Base-by-base conservation (phyloP, 2,888 invertebrate species). In the Coleophora deauratella region DNA sequence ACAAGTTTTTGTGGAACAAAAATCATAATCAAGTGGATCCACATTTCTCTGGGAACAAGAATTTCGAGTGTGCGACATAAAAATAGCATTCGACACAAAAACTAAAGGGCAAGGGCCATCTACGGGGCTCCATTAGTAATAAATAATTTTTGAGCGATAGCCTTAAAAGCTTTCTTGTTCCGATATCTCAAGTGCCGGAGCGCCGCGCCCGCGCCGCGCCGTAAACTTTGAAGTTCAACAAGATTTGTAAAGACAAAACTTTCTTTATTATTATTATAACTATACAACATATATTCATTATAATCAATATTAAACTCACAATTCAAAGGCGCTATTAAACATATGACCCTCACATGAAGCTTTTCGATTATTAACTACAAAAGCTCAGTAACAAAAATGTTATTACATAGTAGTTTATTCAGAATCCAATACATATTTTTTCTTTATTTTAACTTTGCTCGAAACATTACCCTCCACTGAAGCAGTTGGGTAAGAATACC, bases 101-200 rank as follows among this genome's bases (percentile, higher is more conserved):
- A 59, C 55, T 54, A 58, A 56, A 57, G 49, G 51, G 58, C 59
- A 57, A 52, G 54, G 53, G 51, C 49, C 52, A 51, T 55, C 62
- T 73, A 72, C 60, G 76, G 72, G 64, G 72, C 60, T 68, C 63
- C 71, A 73, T 73, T 70, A 70, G 71, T 70, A 74, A 76, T 77
- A 80, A 78, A 79, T 72, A 72, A 71, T 72, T 66, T 21, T 69
- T 60, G 59, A 70, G 59, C 59, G 78, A 82, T 79, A 80, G 75
- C 64, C 65, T 68, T 81, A 79, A 79, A 82, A 80, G 81, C 74
- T 69, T 76, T 69, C 65, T 58, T 63, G 60, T 67, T 54, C 55
- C 51, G 57, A 52, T 52, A 60, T 61, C 65, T 73, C 68, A 64
- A 73, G 75, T 62, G 65, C 60, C 54, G 21, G 6, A 21, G 21